Percentiles rank a stretch among this genome's conserved stretches.
Evolutionary conservation across 1,140 invertebrate species (phyloP).

Genomic region (Anadara kagoshimensis): DNA sequence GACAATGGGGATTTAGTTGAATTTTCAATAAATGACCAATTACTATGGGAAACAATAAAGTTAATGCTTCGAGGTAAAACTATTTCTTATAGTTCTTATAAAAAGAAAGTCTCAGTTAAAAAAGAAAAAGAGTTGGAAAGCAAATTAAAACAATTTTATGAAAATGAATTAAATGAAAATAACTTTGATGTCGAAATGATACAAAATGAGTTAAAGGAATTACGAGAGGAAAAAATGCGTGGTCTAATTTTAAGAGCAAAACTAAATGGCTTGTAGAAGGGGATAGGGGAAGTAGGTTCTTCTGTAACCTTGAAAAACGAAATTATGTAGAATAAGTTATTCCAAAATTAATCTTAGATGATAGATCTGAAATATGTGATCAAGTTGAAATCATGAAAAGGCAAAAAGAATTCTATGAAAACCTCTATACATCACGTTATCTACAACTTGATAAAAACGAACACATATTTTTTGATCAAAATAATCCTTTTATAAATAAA

Average conservation of each 20-base stretch:
- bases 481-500: too few species aligned
- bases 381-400: neutral
- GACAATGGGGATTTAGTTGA: too few species aligned
- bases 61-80: conserved; percentile 20
- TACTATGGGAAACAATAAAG: conserved; percentile 24
- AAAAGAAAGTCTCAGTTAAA: conserved; percentile 6
- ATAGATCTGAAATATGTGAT: neutral
- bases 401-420: conserved; percentile 11
- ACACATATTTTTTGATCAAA: conserved; percentile 3
- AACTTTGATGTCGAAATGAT: too few species aligned
- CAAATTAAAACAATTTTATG: too few species aligned
- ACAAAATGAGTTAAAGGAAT: too few species aligned
- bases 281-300: too few species aligned
- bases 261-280: too few species aligned
- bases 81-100: conserved; percentile 23
- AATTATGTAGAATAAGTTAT: neutral
- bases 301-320: too few species aligned
- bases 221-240: too few species aligned
- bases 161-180: too few species aligned
- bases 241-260: too few species aligned
- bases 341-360: conserved; percentile 1
- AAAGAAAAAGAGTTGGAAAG: conserved; percentile 7
- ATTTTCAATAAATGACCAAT: too few species aligned
- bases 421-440: neutral
- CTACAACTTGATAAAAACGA: neutral